Evolutionary conservation across 2,797 vertebrate species (phyloP), one percentile per base, ranked within the genome.

Genomic region (Vipera latastei): DNA sequence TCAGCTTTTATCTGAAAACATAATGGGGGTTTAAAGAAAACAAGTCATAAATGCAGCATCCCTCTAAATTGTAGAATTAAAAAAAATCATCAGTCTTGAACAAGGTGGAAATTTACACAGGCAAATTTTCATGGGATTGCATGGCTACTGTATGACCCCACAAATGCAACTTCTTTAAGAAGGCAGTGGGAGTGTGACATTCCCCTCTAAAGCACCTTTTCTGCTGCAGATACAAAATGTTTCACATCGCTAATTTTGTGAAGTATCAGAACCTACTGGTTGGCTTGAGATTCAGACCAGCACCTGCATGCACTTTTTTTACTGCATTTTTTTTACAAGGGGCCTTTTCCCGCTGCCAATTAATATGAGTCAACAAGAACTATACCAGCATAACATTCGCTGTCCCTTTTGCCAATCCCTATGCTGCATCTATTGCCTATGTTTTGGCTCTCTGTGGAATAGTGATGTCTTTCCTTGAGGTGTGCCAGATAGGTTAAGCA

Each of bases 1-100:
- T 32, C 60, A 56, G n/a, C 65, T 88, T 83, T 48, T 26, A 8
- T 83, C 32, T 38, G 13, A 59, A 73, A 92, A 78, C 1, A 1
- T 18, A 92, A 63, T 56, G 8, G 38, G 38, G 86, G 0, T 92
- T 90, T 60, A 32, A 59, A 93, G 93, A 93, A 22, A 1, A 56
- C 51, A 13, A 13, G 78, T 53, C 16, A 7, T 57, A 56, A 59
- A 69, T 92, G 44, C 44, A 93, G 61, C 53, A 4, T 83, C 86
- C n/a, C 88, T 89, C 89, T 90, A 53, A 93, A 90, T 25, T 38
- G 38, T 44, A 78, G 73, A 2, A 0, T 51, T 91, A 94, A 44
- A 65, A 65, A 73, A 94, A 20, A 60, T 73, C 44, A 92, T 88
- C 56, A 1, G 73, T 90, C 92, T 91, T 85, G 65, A 89, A 78